phyloP scores from a whole-genome alignment of 2,888 invertebrate species.

The Sturmia bella region DNA sequence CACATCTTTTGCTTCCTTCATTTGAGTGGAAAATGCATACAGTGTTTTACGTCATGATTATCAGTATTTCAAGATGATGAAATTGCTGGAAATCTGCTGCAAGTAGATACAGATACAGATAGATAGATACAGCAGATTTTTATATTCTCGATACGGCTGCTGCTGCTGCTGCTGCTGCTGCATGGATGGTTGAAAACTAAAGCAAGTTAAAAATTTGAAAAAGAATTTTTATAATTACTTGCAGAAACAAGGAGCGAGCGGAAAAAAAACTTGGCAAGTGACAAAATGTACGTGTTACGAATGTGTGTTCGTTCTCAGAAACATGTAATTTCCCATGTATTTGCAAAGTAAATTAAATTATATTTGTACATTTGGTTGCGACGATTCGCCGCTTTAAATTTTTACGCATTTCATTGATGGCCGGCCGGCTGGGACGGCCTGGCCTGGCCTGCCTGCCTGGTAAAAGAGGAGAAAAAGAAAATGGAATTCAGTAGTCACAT shows the following conservation, averaged over 20 bases:
- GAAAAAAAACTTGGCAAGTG: slow-evolving; percentile 66
- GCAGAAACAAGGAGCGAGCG: neutral
- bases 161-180: slow-evolving; percentile 8
- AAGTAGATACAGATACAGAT: neutral
- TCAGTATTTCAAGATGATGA: slow-evolving; percentile 44
- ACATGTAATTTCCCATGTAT: slow-evolving; percentile 31
- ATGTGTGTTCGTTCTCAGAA: slow-evolving; percentile 3
- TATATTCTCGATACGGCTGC: slow-evolving; percentile 19
- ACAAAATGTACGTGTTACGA: slow-evolving; percentile 55
- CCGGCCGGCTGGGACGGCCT: slow-evolving; percentile 20
- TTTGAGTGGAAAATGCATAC: neutral
- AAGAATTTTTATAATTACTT: slow-evolving; percentile 57
- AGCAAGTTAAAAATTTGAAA: slow-evolving; percentile 33
- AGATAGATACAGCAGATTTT: too few species aligned
- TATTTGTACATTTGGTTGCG: slow-evolving; percentile 9
- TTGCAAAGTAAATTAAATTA: slow-evolving; percentile 37
- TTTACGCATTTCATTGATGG: slow-evolving; percentile 67
- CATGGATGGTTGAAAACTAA: neutral
- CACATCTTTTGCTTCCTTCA: neutral
- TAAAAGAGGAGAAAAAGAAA: slow-evolving; percentile 6
- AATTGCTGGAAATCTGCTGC: neutral
- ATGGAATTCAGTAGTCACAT: slow-evolving; percentile 3
- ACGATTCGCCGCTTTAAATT: slow-evolving; percentile 39
- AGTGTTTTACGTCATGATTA: slow-evolving; percentile 13
- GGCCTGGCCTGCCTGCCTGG: neutral